These are phyloP conservation scores for Pristionchus arcanus DNA, from an alignment of 2,888 invertebrate species.

Conservation along the genomic window DNA sequence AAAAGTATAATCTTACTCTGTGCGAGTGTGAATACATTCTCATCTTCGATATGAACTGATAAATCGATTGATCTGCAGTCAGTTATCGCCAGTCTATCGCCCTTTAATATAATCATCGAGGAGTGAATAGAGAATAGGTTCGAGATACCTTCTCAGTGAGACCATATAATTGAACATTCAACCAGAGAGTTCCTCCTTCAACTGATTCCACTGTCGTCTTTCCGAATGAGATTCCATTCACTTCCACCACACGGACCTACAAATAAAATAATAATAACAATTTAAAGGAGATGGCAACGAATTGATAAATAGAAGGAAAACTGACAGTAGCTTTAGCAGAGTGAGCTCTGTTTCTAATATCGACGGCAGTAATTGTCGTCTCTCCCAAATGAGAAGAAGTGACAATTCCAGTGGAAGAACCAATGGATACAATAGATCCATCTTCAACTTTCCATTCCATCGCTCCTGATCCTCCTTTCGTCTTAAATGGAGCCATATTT, in stretches of 20 bases:
- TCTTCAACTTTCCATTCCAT: constrained; percentile 68
- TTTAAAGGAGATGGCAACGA: not conserved
- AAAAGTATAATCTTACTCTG: not conserved
- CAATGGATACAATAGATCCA: constrained; percentile 63
- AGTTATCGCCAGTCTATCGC: constrained; percentile 2
- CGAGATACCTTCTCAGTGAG: not conserved
- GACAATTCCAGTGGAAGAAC: constrained; percentile 64
- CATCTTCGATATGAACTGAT: constrained; percentile 22
- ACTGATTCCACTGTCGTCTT: constrained; percentile 71
- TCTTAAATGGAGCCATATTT: constrained; percentile 58
- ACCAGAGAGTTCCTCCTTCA: constrained; percentile 63
- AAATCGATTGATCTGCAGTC: constrained; percentile 9
- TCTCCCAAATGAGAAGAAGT: constrained; percentile 64
- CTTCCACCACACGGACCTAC: constrained; percentile 68
- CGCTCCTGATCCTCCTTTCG: constrained; percentile 71
- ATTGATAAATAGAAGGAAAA: not conserved
- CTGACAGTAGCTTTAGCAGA: constrained; percentile 60
- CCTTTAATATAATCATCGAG: not conserved
- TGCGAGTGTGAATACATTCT: not conserved
- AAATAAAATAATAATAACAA: constrained; percentile 12
- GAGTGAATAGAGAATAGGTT: not conserved
- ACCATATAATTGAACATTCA: constrained; percentile 67
- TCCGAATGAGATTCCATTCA: constrained; percentile 67
- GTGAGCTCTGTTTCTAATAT: constrained; percentile 67
- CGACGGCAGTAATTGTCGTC: constrained; percentile 65